phyloP scores from a whole-genome alignment of 2,888 invertebrate species.

The Pseudanteris insignis region DNA sequence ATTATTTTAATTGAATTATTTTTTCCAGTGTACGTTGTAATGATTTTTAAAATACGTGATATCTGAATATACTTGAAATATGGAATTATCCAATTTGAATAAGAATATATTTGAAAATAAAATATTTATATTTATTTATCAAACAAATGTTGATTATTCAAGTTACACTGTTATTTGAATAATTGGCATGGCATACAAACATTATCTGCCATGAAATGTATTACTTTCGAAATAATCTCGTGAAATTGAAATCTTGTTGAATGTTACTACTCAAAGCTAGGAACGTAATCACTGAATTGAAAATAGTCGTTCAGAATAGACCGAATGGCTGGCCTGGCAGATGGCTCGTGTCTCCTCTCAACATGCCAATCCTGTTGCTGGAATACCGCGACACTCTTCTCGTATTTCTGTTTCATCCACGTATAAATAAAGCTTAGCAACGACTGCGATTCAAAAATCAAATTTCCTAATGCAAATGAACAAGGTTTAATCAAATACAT shows the following conservation, averaged over 20 bases:
- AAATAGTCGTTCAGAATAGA: conserved; percentile 53
- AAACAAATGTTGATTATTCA: neutral
- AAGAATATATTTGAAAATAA: no score
- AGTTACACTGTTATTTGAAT: no score
- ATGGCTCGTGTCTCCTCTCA: conserved; percentile 59
- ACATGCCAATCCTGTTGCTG: conserved; percentile 32
- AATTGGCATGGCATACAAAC: no score
- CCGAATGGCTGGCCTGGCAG: conserved; percentile 50
- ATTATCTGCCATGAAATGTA: no score
- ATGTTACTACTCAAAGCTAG: conserved; percentile 17
- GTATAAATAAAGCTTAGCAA: conserved; percentile 63
- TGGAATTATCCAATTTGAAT: no score
- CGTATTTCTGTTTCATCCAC: conserved; percentile 63
- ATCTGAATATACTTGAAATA: no score
- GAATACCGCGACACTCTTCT: conserved; percentile 58
- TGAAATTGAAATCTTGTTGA: no score
- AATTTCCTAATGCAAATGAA: conserved; percentile 40
- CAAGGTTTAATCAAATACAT: conserved; percentile 11
- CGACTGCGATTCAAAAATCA: conserved; percentile 64
- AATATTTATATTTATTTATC: no score
- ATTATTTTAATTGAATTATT: no score
- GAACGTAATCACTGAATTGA: conserved; percentile 52
- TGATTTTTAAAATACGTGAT: no score
- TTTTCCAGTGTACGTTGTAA: no score
- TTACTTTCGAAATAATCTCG: no score